phyloP scores from a whole-genome alignment of 2,113 vertebrate species.

The Lonchura striata region DNA sequence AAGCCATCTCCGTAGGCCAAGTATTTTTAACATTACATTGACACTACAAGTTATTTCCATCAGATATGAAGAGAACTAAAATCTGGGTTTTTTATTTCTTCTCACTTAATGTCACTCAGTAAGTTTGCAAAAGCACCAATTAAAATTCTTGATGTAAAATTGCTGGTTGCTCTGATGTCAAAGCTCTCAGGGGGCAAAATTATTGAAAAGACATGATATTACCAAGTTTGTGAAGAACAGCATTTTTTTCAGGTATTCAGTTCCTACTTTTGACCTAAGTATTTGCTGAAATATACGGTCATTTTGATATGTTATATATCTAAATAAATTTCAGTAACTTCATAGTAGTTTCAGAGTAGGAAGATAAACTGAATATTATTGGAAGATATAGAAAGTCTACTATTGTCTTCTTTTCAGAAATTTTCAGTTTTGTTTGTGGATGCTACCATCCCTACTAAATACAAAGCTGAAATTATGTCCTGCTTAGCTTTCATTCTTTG shows the following conservation, averaged over 20 bases:
- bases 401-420: background rate
- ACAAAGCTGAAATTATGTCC: background rate
- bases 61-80: background rate
- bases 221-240: background rate
- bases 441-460: background rate
- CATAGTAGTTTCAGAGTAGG: background rate
- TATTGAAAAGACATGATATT: background rate
- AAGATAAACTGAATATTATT: background rate
- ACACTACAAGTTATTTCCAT: background rate
- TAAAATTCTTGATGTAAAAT: background rate
- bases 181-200: background rate
- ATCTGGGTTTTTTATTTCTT: background rate
- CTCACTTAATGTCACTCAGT: background rate
- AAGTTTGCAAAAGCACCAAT: background rate
- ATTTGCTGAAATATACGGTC: background rate
- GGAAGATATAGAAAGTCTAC: background rate
- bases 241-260: background rate
- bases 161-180: background rate
- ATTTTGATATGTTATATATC: background rate
- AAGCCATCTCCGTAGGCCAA: background rate
- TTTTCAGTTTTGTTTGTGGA: background rate
- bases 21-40: background rate
- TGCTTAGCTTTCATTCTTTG: background rate
- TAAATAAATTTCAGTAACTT: background rate
- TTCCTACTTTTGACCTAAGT: background rate